Percentiles rank a stretch among this genome's conserved stretches.
These are phyloP conservation scores for mouse (Mus musculus) DNA, from an alignment of 2,113 vertebrate species.

Conservation along the genomic window GRCm39 chr11:35812501-35813000, in stretches of 20 bases:
- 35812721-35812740: background rate
- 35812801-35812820: background rate
- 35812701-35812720: background rate
- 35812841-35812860: background rate
- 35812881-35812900: background rate
- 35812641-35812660: background rate
- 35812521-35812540: background rate
- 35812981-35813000: background rate
- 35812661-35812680: background rate
- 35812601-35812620: background rate
- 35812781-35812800: background rate
- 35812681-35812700: background rate
- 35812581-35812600: background rate
- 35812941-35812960: background rate
- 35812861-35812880: too few relatives aligned
- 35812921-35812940: too few relatives aligned
- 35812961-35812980: background rate
- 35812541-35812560: background rate
- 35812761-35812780: background rate
- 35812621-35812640: background rate
- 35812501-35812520: background rate
- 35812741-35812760: background rate
- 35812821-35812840: background rate
- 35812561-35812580: background rate
- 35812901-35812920: background rate